A percentile compares a stretch with the other conserved stretches of the same genome.
Conservation (phyloP, 2,888 invertebrate genomes). For the Pachymerium ferrugineum region DNA sequence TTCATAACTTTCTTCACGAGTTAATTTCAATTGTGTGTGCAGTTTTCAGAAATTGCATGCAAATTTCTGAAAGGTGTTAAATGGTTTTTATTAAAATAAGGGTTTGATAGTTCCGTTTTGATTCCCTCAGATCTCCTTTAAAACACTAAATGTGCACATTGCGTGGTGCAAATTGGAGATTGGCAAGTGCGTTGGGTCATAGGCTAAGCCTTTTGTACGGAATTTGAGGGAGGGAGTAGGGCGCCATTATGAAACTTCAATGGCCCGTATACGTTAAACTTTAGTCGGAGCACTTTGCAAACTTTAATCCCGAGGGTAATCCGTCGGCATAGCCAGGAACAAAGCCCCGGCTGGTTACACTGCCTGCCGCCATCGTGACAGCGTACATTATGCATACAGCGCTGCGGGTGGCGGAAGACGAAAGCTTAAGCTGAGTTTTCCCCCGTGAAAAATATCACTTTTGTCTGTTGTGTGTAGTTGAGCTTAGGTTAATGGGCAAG, state of each 20-base stretch:
- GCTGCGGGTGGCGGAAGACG: constrained; percentile 22
- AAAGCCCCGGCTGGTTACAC: constrained; percentile 5
- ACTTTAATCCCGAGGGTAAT: constrained; percentile 27
- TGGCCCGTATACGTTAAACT: constrained; percentile 19
- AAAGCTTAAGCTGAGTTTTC: constrained; percentile 23
- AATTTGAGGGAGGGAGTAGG: neutral
- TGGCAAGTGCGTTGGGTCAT: constrained; percentile 19
- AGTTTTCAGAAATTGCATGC: no score
- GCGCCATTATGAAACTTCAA: constrained; percentile 19
- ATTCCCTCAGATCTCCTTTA: neutral
- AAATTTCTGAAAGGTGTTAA: no score
- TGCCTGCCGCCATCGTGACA: constrained; percentile 17
- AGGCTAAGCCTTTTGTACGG: constrained; percentile 22
- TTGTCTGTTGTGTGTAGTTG: constrained; percentile 27
- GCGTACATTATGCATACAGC: constrained; percentile 19
- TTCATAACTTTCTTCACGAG: no score
- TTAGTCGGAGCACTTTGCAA: constrained; percentile 11
- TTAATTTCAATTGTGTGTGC: no score
- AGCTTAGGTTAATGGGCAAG: constrained; percentile 23
- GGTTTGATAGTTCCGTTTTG: neutral
- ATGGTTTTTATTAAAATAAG: no score
- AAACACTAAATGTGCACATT: neutral
- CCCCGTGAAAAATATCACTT: constrained; percentile 24
- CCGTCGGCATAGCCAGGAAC: constrained; percentile 19
- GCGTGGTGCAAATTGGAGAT: constrained; percentile 9